Conservation (phyloP, 2,888 invertebrate genomes). For the Lymantria monacha region DNA sequence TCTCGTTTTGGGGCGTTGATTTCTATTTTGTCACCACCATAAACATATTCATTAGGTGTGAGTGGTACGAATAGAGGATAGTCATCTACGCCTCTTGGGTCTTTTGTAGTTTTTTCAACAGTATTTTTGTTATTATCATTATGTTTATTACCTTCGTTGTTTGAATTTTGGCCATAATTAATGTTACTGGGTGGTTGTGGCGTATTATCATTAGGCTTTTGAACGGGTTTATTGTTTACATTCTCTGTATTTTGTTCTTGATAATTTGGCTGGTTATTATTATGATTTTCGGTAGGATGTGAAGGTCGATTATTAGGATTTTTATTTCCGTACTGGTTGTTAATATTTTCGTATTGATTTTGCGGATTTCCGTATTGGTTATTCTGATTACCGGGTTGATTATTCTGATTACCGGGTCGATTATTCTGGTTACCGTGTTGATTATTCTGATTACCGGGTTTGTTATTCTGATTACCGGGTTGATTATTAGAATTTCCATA, state of each 20-base stretch:
- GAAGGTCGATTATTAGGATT: slow-evolving; percentile 13
- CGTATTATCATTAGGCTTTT: slow-evolving; percentile 6
- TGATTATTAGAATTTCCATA: slow-evolving; percentile 1
- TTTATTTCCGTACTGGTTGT: slow-evolving; percentile 12
- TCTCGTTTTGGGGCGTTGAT: slow-evolving; percentile 63
- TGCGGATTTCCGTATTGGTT: slow-evolving; percentile 1
- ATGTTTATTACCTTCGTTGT: slow-evolving; percentile 2
- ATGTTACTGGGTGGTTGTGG: slow-evolving; percentile 5
- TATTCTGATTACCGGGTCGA: slow-evolving; percentile 14
- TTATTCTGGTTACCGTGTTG: slow-evolving; percentile 16
- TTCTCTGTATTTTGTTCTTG: slow-evolving; percentile 13
- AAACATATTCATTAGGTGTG: slow-evolving; percentile 49
- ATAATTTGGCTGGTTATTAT: slow-evolving; percentile 11
- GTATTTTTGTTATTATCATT: slow-evolving; percentile 12
- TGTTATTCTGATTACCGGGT: slow-evolving; percentile 13
- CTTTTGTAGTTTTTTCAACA: slow-evolving; percentile 40
- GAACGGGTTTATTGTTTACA: slow-evolving; percentile 11
- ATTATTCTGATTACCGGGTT: slow-evolving; percentile 15
- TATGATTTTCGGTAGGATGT: slow-evolving; percentile 10
- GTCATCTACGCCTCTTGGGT: slow-evolving; percentile 38
- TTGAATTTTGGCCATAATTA: slow-evolving; percentile 10
- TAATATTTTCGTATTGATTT: slow-evolving; percentile 2
- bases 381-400: slow-evolving; percentile 2
- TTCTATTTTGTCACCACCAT: slow-evolving; percentile 52
- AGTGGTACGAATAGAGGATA: slow-evolving; percentile 60